Evolutionary conservation across 2,797 vertebrate species (phyloP).

Genomic region (Periophthalmus magnuspinnatus): DNA sequence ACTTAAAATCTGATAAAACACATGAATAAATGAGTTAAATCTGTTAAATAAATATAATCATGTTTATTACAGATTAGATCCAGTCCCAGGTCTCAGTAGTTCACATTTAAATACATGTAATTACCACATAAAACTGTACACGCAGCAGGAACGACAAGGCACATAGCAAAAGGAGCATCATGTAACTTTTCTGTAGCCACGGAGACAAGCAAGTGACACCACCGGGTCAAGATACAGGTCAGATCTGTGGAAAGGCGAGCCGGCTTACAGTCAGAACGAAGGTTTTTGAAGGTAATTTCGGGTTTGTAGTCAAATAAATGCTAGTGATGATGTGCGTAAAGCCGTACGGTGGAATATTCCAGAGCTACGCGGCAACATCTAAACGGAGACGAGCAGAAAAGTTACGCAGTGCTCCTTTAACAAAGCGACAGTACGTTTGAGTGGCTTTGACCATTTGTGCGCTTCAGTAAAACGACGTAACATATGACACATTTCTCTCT

Average conservation of each 20-base stretch:
- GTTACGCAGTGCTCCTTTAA: neutral
- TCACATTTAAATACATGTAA: neutral
- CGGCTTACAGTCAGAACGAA: neutral
- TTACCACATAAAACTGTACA: conserved; percentile 2
- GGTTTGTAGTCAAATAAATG: neutral
- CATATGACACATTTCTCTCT: no score
- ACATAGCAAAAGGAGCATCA: neutral
- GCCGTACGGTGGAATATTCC: neutral
- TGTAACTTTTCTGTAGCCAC: neutral
- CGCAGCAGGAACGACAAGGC: neutral
- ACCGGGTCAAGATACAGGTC: neutral
- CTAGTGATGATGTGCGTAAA: neutral
- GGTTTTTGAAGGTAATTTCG: neutral
- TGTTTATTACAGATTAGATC: neutral
- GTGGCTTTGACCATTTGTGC: neutral
- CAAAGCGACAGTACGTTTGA: neutral
- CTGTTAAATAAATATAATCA: neutral
- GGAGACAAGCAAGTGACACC: neutral
- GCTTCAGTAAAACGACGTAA: no score
- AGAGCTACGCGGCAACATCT: neutral
- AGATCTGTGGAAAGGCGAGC: neutral
- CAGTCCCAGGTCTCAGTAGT: no score
- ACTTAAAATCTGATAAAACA: neutral
- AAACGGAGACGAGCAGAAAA: neutral
- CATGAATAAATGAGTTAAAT: neutral